Base-by-base conservation (phyloP, 2,888 invertebrate species). In the Agriotes lineatus region DNA sequence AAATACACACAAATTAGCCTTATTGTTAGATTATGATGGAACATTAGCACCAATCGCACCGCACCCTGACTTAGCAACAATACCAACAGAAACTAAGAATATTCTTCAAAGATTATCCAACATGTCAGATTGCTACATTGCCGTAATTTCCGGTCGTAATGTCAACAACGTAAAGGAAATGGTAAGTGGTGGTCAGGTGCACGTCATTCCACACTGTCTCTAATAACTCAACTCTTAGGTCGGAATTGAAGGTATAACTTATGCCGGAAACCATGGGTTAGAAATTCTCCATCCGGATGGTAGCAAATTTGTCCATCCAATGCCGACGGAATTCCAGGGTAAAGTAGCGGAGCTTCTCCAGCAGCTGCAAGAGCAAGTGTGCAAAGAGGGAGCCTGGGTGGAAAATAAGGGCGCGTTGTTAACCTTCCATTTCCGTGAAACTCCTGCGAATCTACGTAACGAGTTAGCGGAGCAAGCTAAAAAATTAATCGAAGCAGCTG, bases 281-380 rank as follows among this genome's bases (percentile, higher is more conserved):
- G 95, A 96, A 85, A 95, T 96, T 78, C 83, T 95, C 9, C 96
- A 96, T 82, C 95, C 96, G 0, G 96, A 96, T 79, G 95, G 95
- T 62, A 95, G 93, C 79, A 94, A 93, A 84, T 96, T 96, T 80
- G 93, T 95, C 0, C 95, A 95, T 83, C 95, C 96, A 0, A 95
- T 96, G 94, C 96, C 96, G 0, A 89, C 91, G 72, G 94, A 94
- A 78, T 90, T 91, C 75, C 93, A 94, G 77, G 91, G 90, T 72
- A 94, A 93, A 83, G 94, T 94, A 33, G 91, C 90, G 10, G 89
- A 89, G 63, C 85, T 96, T 35, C 88, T 95, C 75, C 93, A 94
- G 79, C 88, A 91, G 0, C 85, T 96, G 45, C 95, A 96, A 80
- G 95, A 95, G 81, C 91, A 92, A 85, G 91, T 95, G 1, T 95